Base-by-base conservation (phyloP, 2,797 vertebrate species). In the Pogoniulus pusillus region DNA sequence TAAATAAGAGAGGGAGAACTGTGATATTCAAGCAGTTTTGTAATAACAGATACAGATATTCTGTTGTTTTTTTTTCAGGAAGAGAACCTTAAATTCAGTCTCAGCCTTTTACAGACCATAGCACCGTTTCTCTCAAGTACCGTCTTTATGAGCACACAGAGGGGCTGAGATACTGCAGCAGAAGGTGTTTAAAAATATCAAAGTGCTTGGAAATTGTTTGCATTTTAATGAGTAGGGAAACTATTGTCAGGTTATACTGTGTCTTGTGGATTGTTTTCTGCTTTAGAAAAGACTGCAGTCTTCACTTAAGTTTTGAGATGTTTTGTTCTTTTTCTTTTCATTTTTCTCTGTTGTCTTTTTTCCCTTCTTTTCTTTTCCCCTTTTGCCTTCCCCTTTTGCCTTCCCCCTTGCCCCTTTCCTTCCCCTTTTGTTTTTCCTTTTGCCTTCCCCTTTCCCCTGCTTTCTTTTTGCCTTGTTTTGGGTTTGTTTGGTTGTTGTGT, bases 251-350 rank as follows among this genome's bases (percentile, higher is more conserved):
- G 12, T 18, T 59, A 16, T 39, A 19, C 47, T 43, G 18, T 30
- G 45, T 30, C 7, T 47, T 32, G 20, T n/a, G 51, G 8, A 12
- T 80, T 68, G 19, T 68, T 78, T 78, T 16, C 22, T 65, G 35
- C 29, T 62, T 82, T 78, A 85, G 74, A 49, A 32, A 82, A 74
- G 43, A 27, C 12, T 39, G 8, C 18, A 65, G 24, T 20, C 34
- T 55, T 68, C 24, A 14, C 32, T 41, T 45, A 29, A 0, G 7
- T 20, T 34, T 58, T 9, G 10, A 18, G 3, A 1, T 32, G 9
- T 35, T 7, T 24, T 51, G 14, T 10, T 6, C 2, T 10, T 24
- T 37, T 43, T 17, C 4, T 2, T 4, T 41, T 41, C 41, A 41
- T 41, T 41, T 41, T 41, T 41, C 41, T 41, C 41, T 16, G 16